phyloP scores from a whole-genome alignment of 2,888 invertebrate genomes.

The Ectropis crepuscularia region DNA sequence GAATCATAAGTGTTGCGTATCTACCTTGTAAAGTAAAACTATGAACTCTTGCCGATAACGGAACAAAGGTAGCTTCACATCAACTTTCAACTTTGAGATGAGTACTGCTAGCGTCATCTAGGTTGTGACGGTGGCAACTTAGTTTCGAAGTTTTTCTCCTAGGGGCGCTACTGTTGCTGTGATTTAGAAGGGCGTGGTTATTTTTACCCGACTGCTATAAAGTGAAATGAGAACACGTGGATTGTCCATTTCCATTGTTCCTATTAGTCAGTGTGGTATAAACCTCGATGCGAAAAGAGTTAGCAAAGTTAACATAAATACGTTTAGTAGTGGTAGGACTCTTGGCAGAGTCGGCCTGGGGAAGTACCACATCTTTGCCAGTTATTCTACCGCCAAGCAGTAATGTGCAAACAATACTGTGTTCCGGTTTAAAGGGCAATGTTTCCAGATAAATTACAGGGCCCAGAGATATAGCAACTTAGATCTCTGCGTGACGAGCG shows the following conservation, averaged over 20 bases:
- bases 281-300: too few species aligned
- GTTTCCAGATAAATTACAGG: too few species aligned
- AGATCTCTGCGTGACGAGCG: too few species aligned
- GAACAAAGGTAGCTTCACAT: conserved; percentile 14
- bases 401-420: too few species aligned
- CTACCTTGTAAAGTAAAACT: conserved; percentile 10
- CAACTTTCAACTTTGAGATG: conserved; percentile 26
- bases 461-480: too few species aligned
- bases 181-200: conserved; percentile 16
- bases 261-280: too few species aligned
- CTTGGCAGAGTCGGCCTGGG: too few species aligned
- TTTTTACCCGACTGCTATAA: conserved; percentile 10
- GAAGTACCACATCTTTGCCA: too few species aligned
- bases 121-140: not conserved
- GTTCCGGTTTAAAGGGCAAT: too few species aligned
- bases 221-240: not conserved
- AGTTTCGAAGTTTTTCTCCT: conserved; percentile 25
- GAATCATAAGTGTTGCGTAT: not conserved
- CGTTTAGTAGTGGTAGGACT: too few species aligned
- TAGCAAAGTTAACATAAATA: too few species aligned
- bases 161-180: conserved; percentile 21
- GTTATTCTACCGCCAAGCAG: too few species aligned
- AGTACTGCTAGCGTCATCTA: conserved; percentile 36
- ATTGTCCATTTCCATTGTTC: not conserved
- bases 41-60: conserved; percentile 20